These are phyloP conservation scores for Synaphobranchus kaupii DNA, from an alignment of 2,797 vertebrate genomes.

Conservation along the genomic window DNA sequence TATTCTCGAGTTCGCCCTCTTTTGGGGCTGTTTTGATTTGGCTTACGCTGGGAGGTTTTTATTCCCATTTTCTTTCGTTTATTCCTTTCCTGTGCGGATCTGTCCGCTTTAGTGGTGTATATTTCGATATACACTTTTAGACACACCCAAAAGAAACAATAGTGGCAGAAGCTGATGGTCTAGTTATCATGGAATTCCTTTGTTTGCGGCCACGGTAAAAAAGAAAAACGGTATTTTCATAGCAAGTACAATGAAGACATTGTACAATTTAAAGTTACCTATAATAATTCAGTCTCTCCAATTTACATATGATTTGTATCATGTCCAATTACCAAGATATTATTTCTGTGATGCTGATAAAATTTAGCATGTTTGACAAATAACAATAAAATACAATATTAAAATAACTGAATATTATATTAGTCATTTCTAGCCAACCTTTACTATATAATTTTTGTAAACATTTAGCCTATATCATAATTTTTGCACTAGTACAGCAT, in stretches of 20 bases:
- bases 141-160: neutral
- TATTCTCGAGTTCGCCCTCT: too few relatives aligned
- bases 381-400: too few relatives aligned
- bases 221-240: neutral
- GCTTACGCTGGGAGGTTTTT: too few relatives aligned
- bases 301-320: neutral
- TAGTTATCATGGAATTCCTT: too few relatives aligned
- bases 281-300: neutral
- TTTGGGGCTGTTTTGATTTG: too few relatives aligned
- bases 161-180: too few relatives aligned
- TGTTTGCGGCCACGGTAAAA: too few relatives aligned
- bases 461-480: neutral
- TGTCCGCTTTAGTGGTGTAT: too few relatives aligned
- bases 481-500: neutral
- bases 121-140: too few relatives aligned
- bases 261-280: neutral
- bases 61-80: too few relatives aligned
- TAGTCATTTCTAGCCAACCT: neutral
- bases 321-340: neutral
- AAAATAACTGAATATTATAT: neutral
- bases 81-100: too few relatives aligned
- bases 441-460: neutral
- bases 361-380: neutral
- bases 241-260: neutral
- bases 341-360: neutral